phyloP scores from a whole-genome alignment of 2,888 invertebrate genomes.

The Pachydiplax longipennis region DNA sequence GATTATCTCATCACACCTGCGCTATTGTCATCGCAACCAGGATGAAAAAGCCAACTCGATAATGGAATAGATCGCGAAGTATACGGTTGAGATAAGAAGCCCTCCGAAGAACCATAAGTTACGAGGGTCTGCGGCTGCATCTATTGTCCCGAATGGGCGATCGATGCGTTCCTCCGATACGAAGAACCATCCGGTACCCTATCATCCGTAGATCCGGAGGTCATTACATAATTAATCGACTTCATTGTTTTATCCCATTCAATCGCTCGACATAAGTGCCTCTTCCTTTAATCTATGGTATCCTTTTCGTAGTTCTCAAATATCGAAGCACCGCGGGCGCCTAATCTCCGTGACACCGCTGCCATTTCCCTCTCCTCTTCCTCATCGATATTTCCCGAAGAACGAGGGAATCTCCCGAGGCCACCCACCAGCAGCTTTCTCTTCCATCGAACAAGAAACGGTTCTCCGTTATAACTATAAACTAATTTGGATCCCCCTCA shows the following conservation, averaged over 20 bases:
- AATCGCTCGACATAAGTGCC: background rate
- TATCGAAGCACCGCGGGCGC: background rate
- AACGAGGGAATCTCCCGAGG: background rate
- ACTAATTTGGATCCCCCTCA: conserved; percentile 13
- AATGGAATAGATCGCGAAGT: background rate
- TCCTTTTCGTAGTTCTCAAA: background rate
- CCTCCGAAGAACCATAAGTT: background rate
- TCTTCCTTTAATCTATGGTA: background rate
- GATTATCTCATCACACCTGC: too few species aligned
- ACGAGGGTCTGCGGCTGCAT: background rate
- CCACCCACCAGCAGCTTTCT: conserved; percentile 13
- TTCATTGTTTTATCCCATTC: background rate
- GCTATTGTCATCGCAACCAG: too few species aligned
- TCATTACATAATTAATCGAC: background rate
- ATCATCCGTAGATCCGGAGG: background rate
- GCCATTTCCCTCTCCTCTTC: background rate
- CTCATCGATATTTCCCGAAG: background rate
- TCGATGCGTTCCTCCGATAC: background rate
- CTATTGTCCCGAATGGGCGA: background rate
- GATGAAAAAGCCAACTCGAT: too few species aligned
- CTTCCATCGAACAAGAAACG: background rate
- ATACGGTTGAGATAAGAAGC: background rate
- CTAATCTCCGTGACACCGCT: background rate
- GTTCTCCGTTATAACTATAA: conserved; percentile 4
- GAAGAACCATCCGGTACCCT: background rate